These are phyloP conservation scores for Drosophila chauvacae DNA, from an alignment of 1,140 invertebrate genomes.

Conservation along the genomic window DNA sequence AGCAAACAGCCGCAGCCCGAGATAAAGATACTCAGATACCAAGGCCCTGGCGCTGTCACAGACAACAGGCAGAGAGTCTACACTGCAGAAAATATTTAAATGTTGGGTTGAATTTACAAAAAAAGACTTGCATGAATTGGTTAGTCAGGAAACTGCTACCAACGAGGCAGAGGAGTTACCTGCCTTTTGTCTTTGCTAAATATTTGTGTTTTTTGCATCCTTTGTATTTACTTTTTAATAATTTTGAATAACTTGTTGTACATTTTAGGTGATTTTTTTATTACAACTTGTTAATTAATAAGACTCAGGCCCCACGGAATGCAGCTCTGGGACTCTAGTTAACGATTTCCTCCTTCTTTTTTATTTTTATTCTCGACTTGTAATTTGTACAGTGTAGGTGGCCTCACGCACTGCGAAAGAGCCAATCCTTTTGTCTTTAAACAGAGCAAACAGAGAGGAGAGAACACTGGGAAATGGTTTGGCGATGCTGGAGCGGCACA, in stretches of 20 bases:
- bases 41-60: slow-evolving; percentile 15
- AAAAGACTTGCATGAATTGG: no score
- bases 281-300: no score
- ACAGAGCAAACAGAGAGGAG: slow-evolving; percentile 50
- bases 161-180: no score
- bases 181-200: background rate
- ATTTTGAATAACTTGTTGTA: no score
- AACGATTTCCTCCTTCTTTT: background rate
- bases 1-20: slow-evolving; percentile 70
- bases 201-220: no score
- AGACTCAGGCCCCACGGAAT: no score
- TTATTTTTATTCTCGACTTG: rapidly evolving
- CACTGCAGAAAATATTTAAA: slow-evolving; percentile 11
- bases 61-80: slow-evolving; percentile 15
- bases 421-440: slow-evolving; percentile 81
- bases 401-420: slow-evolving; percentile 54
- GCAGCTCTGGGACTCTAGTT: no score
- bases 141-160: no score
- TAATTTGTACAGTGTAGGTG: slow-evolving; percentile 11
- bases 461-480: slow-evolving; percentile 26
- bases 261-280: no score
- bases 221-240: no score
- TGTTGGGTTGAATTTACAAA: background rate
- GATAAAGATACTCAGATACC: slow-evolving; percentile 60
- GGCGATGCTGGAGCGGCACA: slow-evolving; percentile 44